Evolutionary conservation across 2,797 vertebrate species (phyloP).

Genomic region (Sebastes oblongus): DNA sequence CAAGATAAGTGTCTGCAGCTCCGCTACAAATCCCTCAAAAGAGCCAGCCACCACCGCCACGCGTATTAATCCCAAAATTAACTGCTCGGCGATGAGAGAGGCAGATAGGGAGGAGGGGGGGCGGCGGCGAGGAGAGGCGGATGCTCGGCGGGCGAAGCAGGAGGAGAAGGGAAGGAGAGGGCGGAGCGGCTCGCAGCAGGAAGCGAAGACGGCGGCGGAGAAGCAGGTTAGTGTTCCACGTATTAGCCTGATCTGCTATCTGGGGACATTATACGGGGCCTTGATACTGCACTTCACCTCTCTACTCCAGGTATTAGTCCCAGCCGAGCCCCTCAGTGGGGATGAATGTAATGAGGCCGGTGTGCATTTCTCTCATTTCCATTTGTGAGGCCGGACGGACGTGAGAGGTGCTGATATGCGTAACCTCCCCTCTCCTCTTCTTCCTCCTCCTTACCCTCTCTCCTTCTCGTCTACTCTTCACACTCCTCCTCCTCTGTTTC

Average conservation of each 20-base stretch:
- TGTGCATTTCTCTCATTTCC: conserved; percentile 39
- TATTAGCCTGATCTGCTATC: conserved; percentile 50
- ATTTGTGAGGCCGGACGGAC: conserved; percentile 35
- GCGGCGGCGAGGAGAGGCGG: conserved; percentile 85
- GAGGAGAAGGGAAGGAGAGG: conserved; percentile 61
- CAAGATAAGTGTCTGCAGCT: conserved; percentile 86
- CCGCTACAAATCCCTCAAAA: conserved; percentile 88
- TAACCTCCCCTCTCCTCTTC: conserved; percentile 13
- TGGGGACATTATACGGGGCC: conserved; percentile 49
- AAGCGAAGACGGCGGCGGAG: conserved; percentile 21
- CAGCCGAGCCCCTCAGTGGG: conserved; percentile 23
- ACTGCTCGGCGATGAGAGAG: conserved; percentile 82
- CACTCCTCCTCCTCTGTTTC: background rate
- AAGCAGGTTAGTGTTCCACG: conserved; percentile 64
- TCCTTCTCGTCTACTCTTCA: too few species aligned
- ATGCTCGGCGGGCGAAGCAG: conserved; percentile 74
- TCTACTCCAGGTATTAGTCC: conserved; percentile 55
- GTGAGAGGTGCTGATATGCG: conserved; percentile 28
- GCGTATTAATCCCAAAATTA: conserved; percentile 86
- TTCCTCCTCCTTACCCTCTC: background rate
- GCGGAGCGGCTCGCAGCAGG: conserved; percentile 35
- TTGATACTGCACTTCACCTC: conserved; percentile 41
- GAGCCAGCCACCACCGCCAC: conserved; percentile 77
- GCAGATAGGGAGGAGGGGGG: conserved; percentile 78
- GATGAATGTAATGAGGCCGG: conserved; percentile 43